phyloP scores from a whole-genome alignment of 2,888 invertebrate species.

The Parasteatoda lunata region DNA sequence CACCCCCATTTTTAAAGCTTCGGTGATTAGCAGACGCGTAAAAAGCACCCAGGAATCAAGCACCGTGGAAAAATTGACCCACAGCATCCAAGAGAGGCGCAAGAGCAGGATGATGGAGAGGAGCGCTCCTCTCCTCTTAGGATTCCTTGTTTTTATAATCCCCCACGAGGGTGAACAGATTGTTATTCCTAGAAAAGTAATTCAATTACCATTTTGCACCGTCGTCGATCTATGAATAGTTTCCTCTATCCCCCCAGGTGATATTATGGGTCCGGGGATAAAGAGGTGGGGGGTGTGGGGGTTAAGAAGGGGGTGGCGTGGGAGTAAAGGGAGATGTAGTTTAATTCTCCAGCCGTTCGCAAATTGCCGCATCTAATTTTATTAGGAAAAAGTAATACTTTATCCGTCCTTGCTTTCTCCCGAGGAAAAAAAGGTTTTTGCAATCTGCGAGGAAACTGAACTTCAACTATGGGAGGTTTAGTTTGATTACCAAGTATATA shows the following conservation, averaged over 20 bases:
- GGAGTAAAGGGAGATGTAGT: constrained; percentile 29
- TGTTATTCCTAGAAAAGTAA: constrained; percentile 65
- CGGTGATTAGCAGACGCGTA: constrained; percentile 56
- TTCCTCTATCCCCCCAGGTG: constrained; percentile 58
- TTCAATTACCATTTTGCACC: constrained; percentile 68
- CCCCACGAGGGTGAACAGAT: constrained; percentile 57
- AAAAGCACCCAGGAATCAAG: constrained; percentile 12
- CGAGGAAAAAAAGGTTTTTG: constrained; percentile 35
- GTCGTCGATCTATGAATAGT: constrained; percentile 63
- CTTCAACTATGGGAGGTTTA: constrained; percentile 22
- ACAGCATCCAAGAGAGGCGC: not conserved
- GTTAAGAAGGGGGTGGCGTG: constrained; percentile 4
- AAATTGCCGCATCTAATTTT: constrained; percentile 65
- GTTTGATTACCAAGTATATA: constrained; percentile 30
- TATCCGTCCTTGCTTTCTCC: constrained; percentile 6
- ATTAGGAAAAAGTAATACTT: constrained; percentile 63
- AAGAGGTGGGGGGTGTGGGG: constrained; percentile 9
- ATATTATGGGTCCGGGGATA: constrained; percentile 53
- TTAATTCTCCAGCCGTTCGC: constrained; percentile 58
- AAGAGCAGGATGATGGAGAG: not conserved
- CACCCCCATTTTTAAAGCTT: constrained; percentile 53
- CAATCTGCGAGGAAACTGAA: constrained; percentile 7
- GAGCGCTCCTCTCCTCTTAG: not conserved
- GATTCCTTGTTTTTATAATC: constrained; percentile 64
- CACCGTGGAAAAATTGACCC: not conserved